A percentile compares a stretch with the other conserved stretches of the same genome.
Evolutionary conservation across 2,797 vertebrate genomes (phyloP).

Genomic region (Hafferia zeledoni): DNA sequence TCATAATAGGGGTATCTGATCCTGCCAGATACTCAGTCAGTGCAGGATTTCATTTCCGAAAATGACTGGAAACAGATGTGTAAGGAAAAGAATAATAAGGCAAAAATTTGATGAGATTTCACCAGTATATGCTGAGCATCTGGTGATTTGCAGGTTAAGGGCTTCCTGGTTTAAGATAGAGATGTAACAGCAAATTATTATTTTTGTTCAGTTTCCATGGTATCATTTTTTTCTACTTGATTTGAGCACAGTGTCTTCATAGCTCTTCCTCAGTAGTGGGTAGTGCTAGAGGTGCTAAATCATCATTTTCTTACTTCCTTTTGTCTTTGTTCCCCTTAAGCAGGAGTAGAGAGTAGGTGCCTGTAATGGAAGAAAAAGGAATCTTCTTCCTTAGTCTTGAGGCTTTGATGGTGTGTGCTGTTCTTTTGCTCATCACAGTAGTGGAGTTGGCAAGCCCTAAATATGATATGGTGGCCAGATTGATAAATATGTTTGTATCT

Average conservation of each 20-base stretch:
- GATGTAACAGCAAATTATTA: neutral
- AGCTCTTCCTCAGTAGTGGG: neutral
- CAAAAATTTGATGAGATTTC: neutral
- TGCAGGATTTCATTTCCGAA: neutral
- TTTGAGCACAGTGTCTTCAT: neutral
- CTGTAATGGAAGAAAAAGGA: neutral
- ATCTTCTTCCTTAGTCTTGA: neutral
- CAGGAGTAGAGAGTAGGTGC: neutral
- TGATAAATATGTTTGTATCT: neutral
- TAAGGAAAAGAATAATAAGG: neutral
- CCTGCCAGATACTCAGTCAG: neutral
- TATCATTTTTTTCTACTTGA: conserved; percentile 2
- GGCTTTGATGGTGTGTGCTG: neutral
- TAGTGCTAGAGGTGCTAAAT: neutral
- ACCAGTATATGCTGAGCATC: neutral
- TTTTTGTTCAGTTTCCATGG: conserved; percentile 39
- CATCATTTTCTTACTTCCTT: neutral
- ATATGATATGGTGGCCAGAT: neutral
- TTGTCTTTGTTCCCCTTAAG: neutral
- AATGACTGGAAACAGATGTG: neutral
- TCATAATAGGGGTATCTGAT: neutral
- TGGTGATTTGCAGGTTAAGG: conserved; percentile 4
- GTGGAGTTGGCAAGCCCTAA: neutral
- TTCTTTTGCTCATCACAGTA: neutral
- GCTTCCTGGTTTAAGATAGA: neutral